Base-by-base conservation (phyloP, 2,888 invertebrate species). In the Pyrrhia umbra region DNA sequence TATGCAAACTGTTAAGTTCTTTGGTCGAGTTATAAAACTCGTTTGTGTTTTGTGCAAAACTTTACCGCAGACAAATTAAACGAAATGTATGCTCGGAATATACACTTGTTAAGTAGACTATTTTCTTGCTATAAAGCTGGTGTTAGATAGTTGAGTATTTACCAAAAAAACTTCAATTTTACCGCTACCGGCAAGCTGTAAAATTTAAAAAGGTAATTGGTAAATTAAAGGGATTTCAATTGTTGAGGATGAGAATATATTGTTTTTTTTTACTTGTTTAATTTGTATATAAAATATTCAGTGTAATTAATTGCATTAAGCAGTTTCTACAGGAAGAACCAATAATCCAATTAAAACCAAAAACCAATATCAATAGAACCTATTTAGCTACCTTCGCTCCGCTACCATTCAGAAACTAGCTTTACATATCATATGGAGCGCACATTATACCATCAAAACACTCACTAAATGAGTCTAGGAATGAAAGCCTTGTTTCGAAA, bases 401-500 rank as follows among this genome's bases (percentile, higher is more conserved):
- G 27, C 40, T 46, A 6, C 3, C 25, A 27, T 4, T 18, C 20
- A 10, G 20, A 25, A 0, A 0, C 10, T 5, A 6, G 0, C 27
- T 15, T 25, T 39, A 34, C 8, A 9, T 8, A 10, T 6, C 27
- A 68, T 8, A 47, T 27, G 62, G 34, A 42, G 55, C 25, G 49
- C 27, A 52, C 37, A 50, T 69, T 39, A 62, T 57, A 23, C 50
- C 49, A 40, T 60, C 56, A 71, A 65, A 71, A 76, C 37, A 13
- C 54, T 57, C 59, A 42, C 45, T 60, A 51, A 60, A 71, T 56
- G 59, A 52, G 54, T 4, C 59, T 54, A 51, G 50, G 58, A 64
- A 75, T 54, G 57, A 50, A 79, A 46, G 59, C 71, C 75, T 75
- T 75, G 55, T 75, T 63, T 78, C n/a, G 27, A 10, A 16, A 62